Evolutionary conservation across 2,797 vertebrate species (phyloP).

Genomic region (Anniella stebbinsi): DNA sequence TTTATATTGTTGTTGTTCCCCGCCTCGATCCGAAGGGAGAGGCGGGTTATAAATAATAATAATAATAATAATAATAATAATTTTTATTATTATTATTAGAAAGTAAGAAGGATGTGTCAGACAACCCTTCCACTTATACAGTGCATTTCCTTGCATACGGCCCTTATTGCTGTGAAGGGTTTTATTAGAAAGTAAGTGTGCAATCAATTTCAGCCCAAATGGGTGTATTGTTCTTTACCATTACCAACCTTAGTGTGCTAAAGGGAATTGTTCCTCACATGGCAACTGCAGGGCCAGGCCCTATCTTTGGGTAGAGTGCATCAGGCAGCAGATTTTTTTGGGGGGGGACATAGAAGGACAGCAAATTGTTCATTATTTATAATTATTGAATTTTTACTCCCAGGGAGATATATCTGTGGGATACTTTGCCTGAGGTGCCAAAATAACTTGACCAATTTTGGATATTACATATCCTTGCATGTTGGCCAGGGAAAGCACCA

Average conservation of each 20-base stretch:
- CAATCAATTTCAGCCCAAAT: too few relatives aligned
- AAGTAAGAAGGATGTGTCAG: background rate
- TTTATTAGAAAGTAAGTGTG: background rate
- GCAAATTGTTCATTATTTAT: background rate
- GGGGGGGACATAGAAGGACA: too few relatives aligned
- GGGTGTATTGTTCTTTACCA: background rate
- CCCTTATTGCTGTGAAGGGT: background rate
- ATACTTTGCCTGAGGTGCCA: too few relatives aligned
- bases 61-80: too few relatives aligned
- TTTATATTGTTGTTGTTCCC: too few relatives aligned
- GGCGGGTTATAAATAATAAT: too few relatives aligned
- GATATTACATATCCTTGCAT: background rate
- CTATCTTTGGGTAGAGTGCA: too few relatives aligned
- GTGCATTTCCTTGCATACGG: background rate
- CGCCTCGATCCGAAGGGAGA: too few relatives aligned
- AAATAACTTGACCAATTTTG: background rate
- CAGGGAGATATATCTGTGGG: background rate
- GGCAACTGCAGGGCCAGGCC: background rate
- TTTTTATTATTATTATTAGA: too few relatives aligned
- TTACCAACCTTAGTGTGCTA: conserved; percentile 17
- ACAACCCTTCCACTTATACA: background rate
- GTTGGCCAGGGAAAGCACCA: background rate
- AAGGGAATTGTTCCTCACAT: conserved; percentile 43
- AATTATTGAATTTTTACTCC: background rate
- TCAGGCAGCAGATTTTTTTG: too few relatives aligned